These are phyloP conservation scores for Melipona quadrifasciata DNA, from an alignment of 1,140 invertebrate genomes.

Conservation along the genomic window DNA sequence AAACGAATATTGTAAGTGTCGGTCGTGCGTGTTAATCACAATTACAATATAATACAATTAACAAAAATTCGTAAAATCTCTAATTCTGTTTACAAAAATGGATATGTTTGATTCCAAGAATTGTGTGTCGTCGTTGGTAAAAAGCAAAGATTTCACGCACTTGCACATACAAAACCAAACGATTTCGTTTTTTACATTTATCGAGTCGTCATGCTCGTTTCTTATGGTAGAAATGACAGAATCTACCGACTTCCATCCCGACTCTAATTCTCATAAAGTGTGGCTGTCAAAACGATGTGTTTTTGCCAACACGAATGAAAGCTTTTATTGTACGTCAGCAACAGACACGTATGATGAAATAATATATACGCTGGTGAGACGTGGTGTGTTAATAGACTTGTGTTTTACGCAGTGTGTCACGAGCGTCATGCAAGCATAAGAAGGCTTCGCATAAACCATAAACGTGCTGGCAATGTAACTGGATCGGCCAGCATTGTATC, in stretches of 20 bases:
- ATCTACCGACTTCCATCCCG: not conserved
- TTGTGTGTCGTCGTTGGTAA: not conserved
- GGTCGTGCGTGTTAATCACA: too few relatives aligned
- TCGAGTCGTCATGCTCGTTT: not conserved
- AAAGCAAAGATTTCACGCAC: not conserved
- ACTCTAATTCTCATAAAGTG: too few relatives aligned
- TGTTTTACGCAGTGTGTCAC: slow-evolving; percentile 57
- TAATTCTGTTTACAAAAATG: too few relatives aligned
- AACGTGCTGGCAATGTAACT: slow-evolving; percentile 67
- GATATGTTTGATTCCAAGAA: too few relatives aligned
- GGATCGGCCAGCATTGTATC: slow-evolving; percentile 73
- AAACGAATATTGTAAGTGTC: too few relatives aligned
- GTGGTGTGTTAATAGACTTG: slow-evolving; percentile 31
- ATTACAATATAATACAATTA: too few relatives aligned
- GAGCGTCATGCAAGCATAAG: slow-evolving; percentile 59
- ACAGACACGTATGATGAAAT: not conserved
- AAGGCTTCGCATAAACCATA: slow-evolving; percentile 61
- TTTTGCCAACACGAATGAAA: not conserved
- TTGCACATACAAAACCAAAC: not conserved
- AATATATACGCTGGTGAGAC: not conserved
- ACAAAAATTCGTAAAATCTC: too few relatives aligned
- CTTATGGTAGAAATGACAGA: not conserved
- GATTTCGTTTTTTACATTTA: not conserved
- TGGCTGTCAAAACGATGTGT: not conserved
- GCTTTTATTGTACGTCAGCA: not conserved